Evolutionary conservation across 2,888 invertebrate genomes (phyloP).

Genomic region (Xestia sexstrigata): DNA sequence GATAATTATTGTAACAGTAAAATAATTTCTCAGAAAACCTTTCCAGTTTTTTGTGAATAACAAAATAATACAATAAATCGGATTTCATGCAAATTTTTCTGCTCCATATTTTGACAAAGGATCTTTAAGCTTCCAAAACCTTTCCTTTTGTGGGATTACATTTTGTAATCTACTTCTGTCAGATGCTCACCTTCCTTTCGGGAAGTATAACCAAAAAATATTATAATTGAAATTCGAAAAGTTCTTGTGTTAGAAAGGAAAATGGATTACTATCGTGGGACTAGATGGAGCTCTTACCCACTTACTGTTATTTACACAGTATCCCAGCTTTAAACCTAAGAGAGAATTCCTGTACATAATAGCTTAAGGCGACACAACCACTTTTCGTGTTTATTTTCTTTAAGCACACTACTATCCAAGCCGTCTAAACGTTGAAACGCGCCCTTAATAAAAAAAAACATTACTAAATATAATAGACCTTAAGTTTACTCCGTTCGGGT

Average conservation of each 20-base stretch:
- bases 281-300: slow-evolving; percentile 12
- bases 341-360: slow-evolving; percentile 39
- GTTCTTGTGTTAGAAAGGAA: not conserved
- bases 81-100: slow-evolving; percentile 54
- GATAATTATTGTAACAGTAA: not conserved
- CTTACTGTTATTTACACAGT: slow-evolving; percentile 51
- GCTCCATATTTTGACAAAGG: slow-evolving; percentile 64
- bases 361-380: slow-evolving; percentile 27
- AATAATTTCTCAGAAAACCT: slow-evolving; percentile 1
- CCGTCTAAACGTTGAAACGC: slow-evolving; percentile 2
- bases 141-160: slow-evolving; percentile 64
- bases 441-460: not conserved
- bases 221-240: slow-evolving; percentile 13
- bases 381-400: slow-evolving; percentile 15
- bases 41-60: slow-evolving; percentile 39
- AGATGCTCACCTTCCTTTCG: slow-evolving; percentile 30
- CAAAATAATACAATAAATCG: slow-evolving; percentile 46
- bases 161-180: slow-evolving; percentile 63
- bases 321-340: slow-evolving; percentile 41
- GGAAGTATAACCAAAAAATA: slow-evolving; percentile 1
- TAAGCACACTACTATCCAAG: not conserved
- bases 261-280: slow-evolving; percentile 21
- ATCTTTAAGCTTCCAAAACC: slow-evolving; percentile 60
- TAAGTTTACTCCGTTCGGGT: not conserved
- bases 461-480: not conserved